Evolutionary conservation across 1,140 invertebrate genomes (phyloP), one percentile per base, ranked within the genome.

Genomic region (Drosophila triauraria): DNA sequence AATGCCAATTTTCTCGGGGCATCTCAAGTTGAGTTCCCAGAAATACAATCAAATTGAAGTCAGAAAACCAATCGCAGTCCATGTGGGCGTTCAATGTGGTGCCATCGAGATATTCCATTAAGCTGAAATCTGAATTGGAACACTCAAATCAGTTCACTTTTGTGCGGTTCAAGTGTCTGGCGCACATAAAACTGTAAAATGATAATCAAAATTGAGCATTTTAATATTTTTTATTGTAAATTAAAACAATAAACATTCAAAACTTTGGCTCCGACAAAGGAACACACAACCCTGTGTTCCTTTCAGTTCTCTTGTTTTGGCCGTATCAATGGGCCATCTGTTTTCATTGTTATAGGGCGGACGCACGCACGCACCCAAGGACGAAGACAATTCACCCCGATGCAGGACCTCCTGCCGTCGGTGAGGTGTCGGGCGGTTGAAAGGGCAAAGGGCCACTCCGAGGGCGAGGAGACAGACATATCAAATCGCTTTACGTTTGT

Each of bases 401-500:
- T 62, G 61, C 65, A 59, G 30, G 40, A 44, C 38, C 64, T 46
- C 32, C 20, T 35, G 27, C 20, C 48, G 17, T 13, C 27, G 30
- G 15, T 25, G 20, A 47, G 51, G 47, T 57, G 70, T 72, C 56
- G 38, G 25, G 13, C 62, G 63, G 70, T 54, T 50, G 43, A 75
- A 59, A 32, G 47, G 20, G 43, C 44, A 20, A n/a, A 25, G 9
- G 56, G 8, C 47, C 47, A 25, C 5, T 43, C 2, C 15, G 32
- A 46, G 47, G 20, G 54, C 40, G 38, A 43, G 53, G 59, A 72
- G 67, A 70, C 67, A 72, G 86, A 83, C 84, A 81, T 88, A 88
- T 88, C 85, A 88, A 90, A 80, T 85, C 78, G 82, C 72, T 90
- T 91, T 85, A 90, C 82, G 78, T 90, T 90, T 90, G 85, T 91